Evolutionary conservation across 2,888 invertebrate genomes (phyloP), one percentile per base, ranked within the genome.

Genomic region (Philereme transversata): DNA sequence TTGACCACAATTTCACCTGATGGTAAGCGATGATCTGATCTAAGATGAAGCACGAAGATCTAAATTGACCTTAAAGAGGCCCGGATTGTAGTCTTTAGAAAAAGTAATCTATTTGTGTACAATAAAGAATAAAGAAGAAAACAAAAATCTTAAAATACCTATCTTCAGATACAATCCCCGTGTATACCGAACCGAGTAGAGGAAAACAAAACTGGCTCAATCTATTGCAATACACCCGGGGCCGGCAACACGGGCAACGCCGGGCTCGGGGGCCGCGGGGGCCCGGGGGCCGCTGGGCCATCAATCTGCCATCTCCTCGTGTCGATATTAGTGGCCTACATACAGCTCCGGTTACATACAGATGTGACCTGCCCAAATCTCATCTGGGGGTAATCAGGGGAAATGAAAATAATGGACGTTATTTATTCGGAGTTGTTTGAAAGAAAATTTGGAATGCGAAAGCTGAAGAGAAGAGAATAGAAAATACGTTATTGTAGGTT

Each of bases 261-360:
- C 64, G 68, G 22, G 22, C 66, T 73, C 60, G 47, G 53, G 62
- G 68, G 44, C 49, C 60, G 54, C 62, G 4, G 40, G 57, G 58
- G 22, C 66, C 73, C 60, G 47, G 56, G 62, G 68, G 44, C 49
- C 60, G 54, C 62, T 7, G 40, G 57, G 58, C 78, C 88, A 90
- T 90, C 89, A 88, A 89, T 90, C 89, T 88, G 79, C 51, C 58
- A 64, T 79, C 84, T 80, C 82, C 79, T 79, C 78, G 76, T 81
- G 84, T 85, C 87, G 87, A 87, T 86, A 81, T 84, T 83, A 84
- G 81, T 83, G 83, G 76, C 83, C 84, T 82, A 86, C 84, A 86
- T 84, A 83, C 79, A 69, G 77, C 73, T 77, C 74, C 75, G 73
- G 70, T 75, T 76, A 73, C 75, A 73, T 74, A 81, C 87, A 88